Evolutionary conservation across 1,140 invertebrate genomes (phyloP), one percentile per base, ranked within the genome.

Genomic region (Diuraphis noxia): DNA sequence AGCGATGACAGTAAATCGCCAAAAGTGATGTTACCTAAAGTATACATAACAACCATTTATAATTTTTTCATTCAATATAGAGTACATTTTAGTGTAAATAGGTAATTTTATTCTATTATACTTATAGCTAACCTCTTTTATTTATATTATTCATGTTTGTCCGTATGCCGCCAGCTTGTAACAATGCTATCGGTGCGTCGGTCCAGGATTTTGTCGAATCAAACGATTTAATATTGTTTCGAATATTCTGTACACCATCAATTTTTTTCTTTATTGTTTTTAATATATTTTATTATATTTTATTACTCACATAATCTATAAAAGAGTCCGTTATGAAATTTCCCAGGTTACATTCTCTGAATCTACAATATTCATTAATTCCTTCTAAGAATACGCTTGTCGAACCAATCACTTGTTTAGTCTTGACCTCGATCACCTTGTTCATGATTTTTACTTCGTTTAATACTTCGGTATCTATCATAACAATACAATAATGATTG

Each of bases 271-370:
- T n/a, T n/a, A 17, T n/a, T n/a, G 6, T n/a, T 72, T 72, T 72
- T 2, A 13, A 2, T 6, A 34, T 46, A 13, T 17, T n/a, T 46
- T 34, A 21, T n/a, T 34, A 9, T 19, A 34, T n/a, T n/a, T 43
- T 46, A 21, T 17, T n/a, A 40, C 94, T 93, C 93, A 95, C 95
- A 92, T 95, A 94, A 93, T 95, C 93, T 43, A 96, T 93, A 92
- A 97, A 95, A 13, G 97, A 95, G 93, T 98, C 97, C 0, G 97
- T 94, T 72, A 98, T 94, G 2, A 98, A 93, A 94, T 98, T 98
- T 72, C 97, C 98, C 79, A 98, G 94, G 93, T 98, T 98, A 93
- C 97, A 98, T 93, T 98, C 98, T 63, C 93, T 92, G 77, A 94
- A 93, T 77, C 97, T 95, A 93, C 97, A 98, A 10, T 94, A 93